phyloP scores from a whole-genome alignment of 2,888 invertebrate species.

The Pterostichus niger region DNA sequence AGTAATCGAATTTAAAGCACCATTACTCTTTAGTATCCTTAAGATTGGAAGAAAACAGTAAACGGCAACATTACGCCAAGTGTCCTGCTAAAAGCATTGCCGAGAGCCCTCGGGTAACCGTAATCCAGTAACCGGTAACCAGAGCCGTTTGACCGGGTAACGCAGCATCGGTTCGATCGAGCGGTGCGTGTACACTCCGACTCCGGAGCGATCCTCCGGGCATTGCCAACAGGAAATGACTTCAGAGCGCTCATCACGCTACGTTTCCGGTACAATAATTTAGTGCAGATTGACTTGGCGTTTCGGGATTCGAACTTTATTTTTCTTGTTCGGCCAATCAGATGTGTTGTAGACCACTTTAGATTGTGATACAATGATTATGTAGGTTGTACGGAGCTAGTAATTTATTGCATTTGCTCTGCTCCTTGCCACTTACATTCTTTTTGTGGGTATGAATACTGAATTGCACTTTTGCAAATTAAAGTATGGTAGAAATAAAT shows the following conservation, averaged over 20 bases:
- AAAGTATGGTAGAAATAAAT: too few species aligned
- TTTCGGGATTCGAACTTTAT: slow-evolving; percentile 50
- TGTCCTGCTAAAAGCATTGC: slow-evolving; percentile 52
- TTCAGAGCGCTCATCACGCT: slow-evolving; percentile 64
- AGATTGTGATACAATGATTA: slow-evolving; percentile 42
- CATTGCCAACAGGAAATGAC: slow-evolving; percentile 61
- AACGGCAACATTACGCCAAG: slow-evolving; percentile 47
- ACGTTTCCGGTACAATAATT: slow-evolving; percentile 64
- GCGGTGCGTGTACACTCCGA: slow-evolving; percentile 31
- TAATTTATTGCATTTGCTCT: slow-evolving; percentile 18
- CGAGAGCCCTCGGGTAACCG: slow-evolving; percentile 7
- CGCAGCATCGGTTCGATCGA: slow-evolving; percentile 12
- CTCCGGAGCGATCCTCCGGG: slow-evolving; percentile 49
- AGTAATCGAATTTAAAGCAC: slow-evolving; percentile 27
- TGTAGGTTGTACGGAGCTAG: slow-evolving; percentile 17
- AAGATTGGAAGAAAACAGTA: slow-evolving; percentile 37
- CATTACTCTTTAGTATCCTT: slow-evolving; percentile 21
- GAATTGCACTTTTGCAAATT: not conserved
- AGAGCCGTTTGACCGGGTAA: slow-evolving; percentile 13
- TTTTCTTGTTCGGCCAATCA: slow-evolving; percentile 51
- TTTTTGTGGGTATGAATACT: not conserved
- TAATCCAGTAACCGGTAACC: slow-evolving; percentile 49
- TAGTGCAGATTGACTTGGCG: slow-evolving; percentile 63
- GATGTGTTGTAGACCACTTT: slow-evolving; percentile 40
- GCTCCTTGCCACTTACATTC: not conserved